phyloP scores from a whole-genome alignment of 2,888 invertebrate species.

The Caradrina kadenii region DNA sequence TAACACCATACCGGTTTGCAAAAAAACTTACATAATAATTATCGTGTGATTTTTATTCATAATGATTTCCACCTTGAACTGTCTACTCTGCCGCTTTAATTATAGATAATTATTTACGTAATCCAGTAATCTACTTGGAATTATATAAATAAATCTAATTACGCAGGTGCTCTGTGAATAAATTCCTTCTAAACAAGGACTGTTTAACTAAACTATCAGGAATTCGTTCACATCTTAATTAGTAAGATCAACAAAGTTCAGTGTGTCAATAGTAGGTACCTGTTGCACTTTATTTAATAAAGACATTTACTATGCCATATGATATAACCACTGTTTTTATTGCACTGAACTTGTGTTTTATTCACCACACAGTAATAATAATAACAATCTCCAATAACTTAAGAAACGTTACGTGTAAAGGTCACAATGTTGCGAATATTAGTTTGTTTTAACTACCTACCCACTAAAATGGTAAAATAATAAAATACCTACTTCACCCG shows the following conservation, averaged over 20 bases:
- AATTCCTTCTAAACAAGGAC: slow-evolving; percentile 31
- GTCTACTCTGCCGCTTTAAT: slow-evolving; percentile 21
- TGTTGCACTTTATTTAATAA: slow-evolving; percentile 12
- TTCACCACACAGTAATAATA: slow-evolving; percentile 31
- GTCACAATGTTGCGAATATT: slow-evolving; percentile 31
- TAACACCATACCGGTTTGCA: slow-evolving; percentile 34
- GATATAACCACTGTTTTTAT: slow-evolving; percentile 42
- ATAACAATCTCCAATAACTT: slow-evolving; percentile 42
- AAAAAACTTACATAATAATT: slow-evolving; percentile 23
- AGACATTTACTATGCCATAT: slow-evolving; percentile 21
- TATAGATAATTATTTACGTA: slow-evolving; percentile 22
- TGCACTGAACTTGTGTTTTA: slow-evolving; percentile 31
- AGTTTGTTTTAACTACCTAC: slow-evolving; percentile 20
- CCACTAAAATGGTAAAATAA: slow-evolving; percentile 14
- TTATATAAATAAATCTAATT: slow-evolving; percentile 33
- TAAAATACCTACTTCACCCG: slow-evolving; percentile 28
- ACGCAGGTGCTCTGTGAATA: slow-evolving; percentile 25
- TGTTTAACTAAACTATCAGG: slow-evolving; percentile 25
- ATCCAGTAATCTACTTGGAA: slow-evolving; percentile 21
- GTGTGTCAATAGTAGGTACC: slow-evolving; percentile 25
- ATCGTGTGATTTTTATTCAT: slow-evolving; percentile 41
- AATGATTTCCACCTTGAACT: slow-evolving; percentile 38
- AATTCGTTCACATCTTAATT: slow-evolving; percentile 38
- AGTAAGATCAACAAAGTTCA: slow-evolving; percentile 29
- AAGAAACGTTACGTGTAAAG: slow-evolving; percentile 30